A percentile compares a stretch with the other conserved stretches of the same genome.
Evolutionary conservation across 2,888 invertebrate species (phyloP).

Genomic region (Salticus scenicus): DNA sequence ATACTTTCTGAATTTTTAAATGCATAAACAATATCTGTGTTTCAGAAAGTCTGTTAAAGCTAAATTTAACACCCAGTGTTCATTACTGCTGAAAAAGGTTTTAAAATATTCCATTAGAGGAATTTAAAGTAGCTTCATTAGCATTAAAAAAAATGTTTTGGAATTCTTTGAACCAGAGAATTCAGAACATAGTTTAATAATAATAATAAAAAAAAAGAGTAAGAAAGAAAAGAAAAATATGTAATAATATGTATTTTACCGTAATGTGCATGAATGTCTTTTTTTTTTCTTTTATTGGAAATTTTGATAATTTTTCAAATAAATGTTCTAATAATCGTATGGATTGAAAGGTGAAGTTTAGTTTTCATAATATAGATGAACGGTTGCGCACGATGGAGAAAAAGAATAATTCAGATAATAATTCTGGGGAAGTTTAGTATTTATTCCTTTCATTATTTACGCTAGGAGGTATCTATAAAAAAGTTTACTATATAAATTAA

Average conservation of each 20-base stretch:
- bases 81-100: conserved; percentile 6
- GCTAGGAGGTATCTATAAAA: too few relatives aligned
- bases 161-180: not conserved
- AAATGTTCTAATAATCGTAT: not conserved
- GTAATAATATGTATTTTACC: not conserved
- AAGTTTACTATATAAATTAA: too few relatives aligned
- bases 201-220: too few relatives aligned
- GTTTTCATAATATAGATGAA: too few relatives aligned
- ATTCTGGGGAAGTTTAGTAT: too few relatives aligned
- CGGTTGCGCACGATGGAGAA: too few relatives aligned
- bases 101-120: conserved; percentile 10
- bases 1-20: not conserved
- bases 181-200: not conserved
- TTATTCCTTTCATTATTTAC: too few relatives aligned
- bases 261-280: not conserved
- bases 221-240: not conserved
- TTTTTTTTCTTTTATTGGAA: not conserved
- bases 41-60: not conserved
- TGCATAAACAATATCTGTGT: not conserved
- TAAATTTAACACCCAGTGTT: not conserved
- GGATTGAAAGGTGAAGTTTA: too few relatives aligned
- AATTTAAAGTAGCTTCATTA: conserved; percentile 19
- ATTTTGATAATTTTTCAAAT: not conserved
- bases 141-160: conserved; percentile 5
- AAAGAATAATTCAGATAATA: too few relatives aligned